Percentiles rank a stretch among this genome's conserved stretches.
Evolutionary conservation across 2,113 vertebrate species (phyloP).

Genomic region (Thermophis baileyi): DNA sequence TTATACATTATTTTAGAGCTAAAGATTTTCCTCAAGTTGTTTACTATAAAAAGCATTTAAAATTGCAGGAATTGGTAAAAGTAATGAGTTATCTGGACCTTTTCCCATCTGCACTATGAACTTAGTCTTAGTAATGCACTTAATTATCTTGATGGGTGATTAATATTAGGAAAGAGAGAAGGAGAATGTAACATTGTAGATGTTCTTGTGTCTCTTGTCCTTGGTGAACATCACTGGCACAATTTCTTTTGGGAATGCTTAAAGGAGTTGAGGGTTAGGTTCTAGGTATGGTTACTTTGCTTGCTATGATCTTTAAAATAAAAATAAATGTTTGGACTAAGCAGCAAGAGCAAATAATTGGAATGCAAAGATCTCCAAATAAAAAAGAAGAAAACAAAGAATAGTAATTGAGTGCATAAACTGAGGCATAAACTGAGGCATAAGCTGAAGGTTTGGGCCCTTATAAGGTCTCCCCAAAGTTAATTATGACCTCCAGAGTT

Average conservation of each 20-base stretch:
- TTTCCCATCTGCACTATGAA: neutral
- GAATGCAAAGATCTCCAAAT: neutral
- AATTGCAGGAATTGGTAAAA: neutral
- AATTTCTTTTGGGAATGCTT: neutral
- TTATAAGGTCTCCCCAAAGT: no score
- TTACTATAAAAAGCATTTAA: neutral
- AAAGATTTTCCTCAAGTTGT: neutral
- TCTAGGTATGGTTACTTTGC: neutral
- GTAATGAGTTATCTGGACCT: neutral
- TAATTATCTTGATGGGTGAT: neutral
- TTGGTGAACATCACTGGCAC: neutral
- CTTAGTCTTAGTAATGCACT: neutral
- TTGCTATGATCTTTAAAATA: neutral
- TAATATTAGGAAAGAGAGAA: neutral
- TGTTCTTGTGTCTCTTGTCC: neutral
- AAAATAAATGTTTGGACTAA: neutral
- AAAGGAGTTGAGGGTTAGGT: neutral
- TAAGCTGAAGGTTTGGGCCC: no score
- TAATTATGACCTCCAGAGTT: no score
- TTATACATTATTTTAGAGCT: neutral
- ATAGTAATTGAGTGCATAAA: neutral
- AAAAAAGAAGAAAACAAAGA: neutral
- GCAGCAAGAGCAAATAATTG: neutral
- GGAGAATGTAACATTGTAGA: neutral
- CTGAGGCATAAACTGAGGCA: neutral